phyloP scores from a whole-genome alignment of 1,140 invertebrate genomes.

The Drosophila ficusphila region DNA sequence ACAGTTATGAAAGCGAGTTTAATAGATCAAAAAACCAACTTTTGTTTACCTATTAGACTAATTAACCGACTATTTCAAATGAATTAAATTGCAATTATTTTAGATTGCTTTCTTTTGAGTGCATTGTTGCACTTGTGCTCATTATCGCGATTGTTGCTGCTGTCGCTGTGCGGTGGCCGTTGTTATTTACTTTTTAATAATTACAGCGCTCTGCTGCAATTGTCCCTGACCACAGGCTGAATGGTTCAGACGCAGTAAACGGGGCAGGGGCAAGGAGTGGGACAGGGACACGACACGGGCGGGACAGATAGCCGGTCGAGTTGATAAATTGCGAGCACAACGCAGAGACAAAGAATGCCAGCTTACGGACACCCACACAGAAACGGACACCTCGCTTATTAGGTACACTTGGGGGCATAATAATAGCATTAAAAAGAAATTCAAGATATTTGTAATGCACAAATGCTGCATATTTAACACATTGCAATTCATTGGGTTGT shows the following conservation, averaged over 20 bases:
- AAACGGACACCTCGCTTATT: slow-evolving; percentile 33
- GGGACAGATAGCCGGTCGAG: slow-evolving; percentile 23
- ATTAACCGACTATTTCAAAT: too few relatives aligned
- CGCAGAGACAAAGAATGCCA: slow-evolving; percentile 41
- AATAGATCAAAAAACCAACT: neutral
- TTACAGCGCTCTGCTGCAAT: slow-evolving; percentile 67
- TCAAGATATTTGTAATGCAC: neutral
- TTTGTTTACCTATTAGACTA: neutral
- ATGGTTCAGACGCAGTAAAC: slow-evolving; percentile 14
- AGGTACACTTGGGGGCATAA: slow-evolving; percentile 8
- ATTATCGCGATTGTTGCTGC: slow-evolving; percentile 71
- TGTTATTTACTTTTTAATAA: slow-evolving; percentile 74
- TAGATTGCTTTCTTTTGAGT: neutral
- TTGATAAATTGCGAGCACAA: slow-evolving; percentile 69
- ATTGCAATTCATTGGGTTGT: too few relatives aligned
- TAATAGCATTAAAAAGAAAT: slow-evolving; percentile 4
- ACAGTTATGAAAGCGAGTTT: too few relatives aligned
- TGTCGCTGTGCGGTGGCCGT: slow-evolving; percentile 34
- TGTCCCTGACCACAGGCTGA: slow-evolving; percentile 72
- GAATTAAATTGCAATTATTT: neutral
- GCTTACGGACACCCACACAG: slow-evolving; percentile 19
- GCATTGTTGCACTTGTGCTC: slow-evolving; percentile 51
- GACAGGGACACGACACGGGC: slow-evolving; percentile 1
- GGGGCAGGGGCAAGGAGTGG: neutral
- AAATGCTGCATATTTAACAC: neutral